phyloP scores from a whole-genome alignment of 30 jellyfish, hydroid and myxozoan species.

The Aurelia sp. region DNA sequence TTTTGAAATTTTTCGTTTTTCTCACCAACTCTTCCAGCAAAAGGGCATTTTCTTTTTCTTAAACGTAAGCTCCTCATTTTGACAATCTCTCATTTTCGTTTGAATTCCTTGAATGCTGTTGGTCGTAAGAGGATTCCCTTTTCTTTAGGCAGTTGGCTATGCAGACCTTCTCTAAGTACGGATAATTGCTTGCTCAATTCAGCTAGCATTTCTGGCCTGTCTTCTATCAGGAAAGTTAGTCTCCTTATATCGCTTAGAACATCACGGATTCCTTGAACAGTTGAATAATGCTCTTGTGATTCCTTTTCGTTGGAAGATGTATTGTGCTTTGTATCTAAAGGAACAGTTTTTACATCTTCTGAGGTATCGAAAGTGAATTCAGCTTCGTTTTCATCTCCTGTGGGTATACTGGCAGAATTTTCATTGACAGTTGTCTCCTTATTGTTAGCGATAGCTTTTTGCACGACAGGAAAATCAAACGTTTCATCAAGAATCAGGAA shows the following conservation, averaged over 20 bases:
- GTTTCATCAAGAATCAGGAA: conserved; percentile 30
- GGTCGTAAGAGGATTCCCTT: conserved; percentile 26
- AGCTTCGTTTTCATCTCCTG: no score
- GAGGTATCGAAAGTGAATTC: no score
- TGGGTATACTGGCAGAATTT: no score
- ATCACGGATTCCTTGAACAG: conserved; percentile 25
- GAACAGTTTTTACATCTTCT: not conserved
- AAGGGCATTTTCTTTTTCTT: conserved; percentile 9
- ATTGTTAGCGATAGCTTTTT: no score
- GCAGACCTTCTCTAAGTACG: not conserved
- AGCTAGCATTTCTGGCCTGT: conserved; percentile 1
- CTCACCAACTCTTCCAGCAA: conserved; percentile 13
- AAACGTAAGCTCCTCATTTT: not conserved
- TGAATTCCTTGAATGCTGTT: not conserved
- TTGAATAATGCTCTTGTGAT: not conserved
- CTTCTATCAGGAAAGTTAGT: conserved; percentile 36
- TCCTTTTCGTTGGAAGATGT: not conserved
- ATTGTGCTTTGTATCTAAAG: not conserved
- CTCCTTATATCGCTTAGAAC: conserved; percentile 16
- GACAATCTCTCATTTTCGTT: not conserved
- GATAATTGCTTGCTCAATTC: not conserved
- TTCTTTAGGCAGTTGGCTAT: conserved; percentile 14
- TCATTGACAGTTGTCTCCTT: no score
- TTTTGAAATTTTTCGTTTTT: conserved; percentile 14
- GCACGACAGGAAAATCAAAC: not conserved